Percentiles rank a stretch among this genome's conserved stretches.
Conservation (phyloP, 2,888 invertebrate species). For the Idaea aversata region DNA sequence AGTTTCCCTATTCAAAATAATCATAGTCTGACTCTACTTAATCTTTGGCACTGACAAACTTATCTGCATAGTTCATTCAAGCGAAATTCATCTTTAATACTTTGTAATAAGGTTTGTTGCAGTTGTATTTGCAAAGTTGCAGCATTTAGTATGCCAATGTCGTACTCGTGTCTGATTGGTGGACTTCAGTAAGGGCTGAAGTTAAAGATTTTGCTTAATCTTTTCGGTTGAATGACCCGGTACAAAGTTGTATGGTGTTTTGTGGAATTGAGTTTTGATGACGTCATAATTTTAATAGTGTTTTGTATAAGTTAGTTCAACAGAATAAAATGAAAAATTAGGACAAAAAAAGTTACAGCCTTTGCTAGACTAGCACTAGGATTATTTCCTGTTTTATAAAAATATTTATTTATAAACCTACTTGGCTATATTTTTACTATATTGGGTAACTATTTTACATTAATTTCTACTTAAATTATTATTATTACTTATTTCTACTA, state of each 20-base stretch:
- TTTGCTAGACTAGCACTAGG: no score
- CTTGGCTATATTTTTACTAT: no score
- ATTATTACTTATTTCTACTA: no score
- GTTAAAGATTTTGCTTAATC: constrained; percentile 66
- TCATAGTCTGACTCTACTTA: constrained; percentile 8
- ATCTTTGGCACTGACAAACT: constrained; percentile 22
- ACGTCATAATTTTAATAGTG: constrained; percentile 12
- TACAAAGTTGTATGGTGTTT: constrained; percentile 56
- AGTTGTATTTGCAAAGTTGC: constrained; percentile 17
- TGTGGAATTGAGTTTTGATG: constrained; percentile 38
- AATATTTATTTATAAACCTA: no score
- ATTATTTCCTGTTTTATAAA: no score
- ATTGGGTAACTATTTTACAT: no score
- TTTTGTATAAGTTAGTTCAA: background rate
- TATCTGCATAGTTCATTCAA: constrained; percentile 1
- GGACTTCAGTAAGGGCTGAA: constrained; percentile 47
- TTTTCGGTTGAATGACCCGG: constrained; percentile 57
- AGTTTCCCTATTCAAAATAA: constrained; percentile 16
- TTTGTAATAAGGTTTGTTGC: constrained; percentile 17
- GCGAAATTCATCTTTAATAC: constrained; percentile 22
- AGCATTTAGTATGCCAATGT: constrained; percentile 63
- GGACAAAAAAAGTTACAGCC: no score
- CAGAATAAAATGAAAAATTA: no score
- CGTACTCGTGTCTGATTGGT: constrained; percentile 64
- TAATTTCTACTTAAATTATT: no score